Percentiles rank a stretch among this genome's conserved stretches.
These are phyloP conservation scores for Pseudopleuronectes americanus DNA, from an alignment of 2,797 vertebrate species.

Conservation along the genomic window DNA sequence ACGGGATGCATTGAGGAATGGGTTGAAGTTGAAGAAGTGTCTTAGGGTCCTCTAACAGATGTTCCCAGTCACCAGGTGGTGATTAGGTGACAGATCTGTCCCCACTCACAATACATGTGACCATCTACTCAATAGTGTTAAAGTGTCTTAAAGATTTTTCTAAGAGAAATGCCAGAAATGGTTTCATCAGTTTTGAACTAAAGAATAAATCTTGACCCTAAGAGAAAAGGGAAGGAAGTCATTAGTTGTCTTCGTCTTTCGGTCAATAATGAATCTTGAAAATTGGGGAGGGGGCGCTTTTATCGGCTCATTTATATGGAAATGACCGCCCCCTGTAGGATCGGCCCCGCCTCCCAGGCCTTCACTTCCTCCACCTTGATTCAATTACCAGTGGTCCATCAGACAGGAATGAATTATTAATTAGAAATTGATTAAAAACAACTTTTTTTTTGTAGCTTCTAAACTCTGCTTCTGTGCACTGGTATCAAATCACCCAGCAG, in stretches of 20 bases:
- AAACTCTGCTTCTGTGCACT: constrained; percentile 50
- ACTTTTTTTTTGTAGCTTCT: constrained; percentile 59
- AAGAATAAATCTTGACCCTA: neutral
- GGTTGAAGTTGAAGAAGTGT: no score
- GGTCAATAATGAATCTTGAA: constrained; percentile 57
- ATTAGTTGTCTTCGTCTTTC: constrained; percentile 59
- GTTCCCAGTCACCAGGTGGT: no score
- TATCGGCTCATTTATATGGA: constrained; percentile 80
- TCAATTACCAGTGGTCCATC: constrained; percentile 57
- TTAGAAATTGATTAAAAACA: constrained; percentile 75
- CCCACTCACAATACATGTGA: neutral
- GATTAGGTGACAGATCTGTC: no score
- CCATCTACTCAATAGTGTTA: constrained; percentile 4
- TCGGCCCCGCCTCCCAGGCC: constrained; percentile 33
- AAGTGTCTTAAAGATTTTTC: constrained; percentile 4
- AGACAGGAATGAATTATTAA: constrained; percentile 65
- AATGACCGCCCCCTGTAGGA: constrained; percentile 68
- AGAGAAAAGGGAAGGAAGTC: constrained; percentile 47
- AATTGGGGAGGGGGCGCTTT: constrained; percentile 52
- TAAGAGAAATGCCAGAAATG: constrained; percentile 11
- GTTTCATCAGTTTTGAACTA: constrained; percentile 36
- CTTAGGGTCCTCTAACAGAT: no score
- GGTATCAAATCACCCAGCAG: constrained; percentile 58
- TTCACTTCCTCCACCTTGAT: constrained; percentile 55
- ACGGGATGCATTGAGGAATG: no score